Evolutionary conservation across 2,113 vertebrate species (phyloP).

Genomic region (Gopherus evgoodei): DNA sequence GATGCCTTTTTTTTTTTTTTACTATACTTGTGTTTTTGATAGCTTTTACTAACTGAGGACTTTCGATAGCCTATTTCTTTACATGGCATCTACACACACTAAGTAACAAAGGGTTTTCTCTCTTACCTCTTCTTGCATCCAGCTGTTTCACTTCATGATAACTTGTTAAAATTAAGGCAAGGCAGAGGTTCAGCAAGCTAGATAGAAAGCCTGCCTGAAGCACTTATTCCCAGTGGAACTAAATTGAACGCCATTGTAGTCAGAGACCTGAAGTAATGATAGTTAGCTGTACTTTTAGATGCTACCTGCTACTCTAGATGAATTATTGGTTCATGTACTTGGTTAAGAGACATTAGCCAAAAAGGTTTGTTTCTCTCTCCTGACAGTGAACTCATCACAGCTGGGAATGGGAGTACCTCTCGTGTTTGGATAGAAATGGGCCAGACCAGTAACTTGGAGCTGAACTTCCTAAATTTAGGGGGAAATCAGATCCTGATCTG

Average conservation of each 20-base stretch:
- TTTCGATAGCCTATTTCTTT: not conserved
- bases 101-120: fast-evolving
- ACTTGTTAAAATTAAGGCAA: not conserved
- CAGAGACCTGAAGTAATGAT: constrained; percentile 59
- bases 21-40: not conserved
- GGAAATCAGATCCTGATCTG: not conserved
- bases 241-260: not conserved
- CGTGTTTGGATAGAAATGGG: not conserved
- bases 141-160: not conserved
- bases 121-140: not conserved
- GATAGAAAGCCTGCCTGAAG: constrained; percentile 15
- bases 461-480: not conserved
- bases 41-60: fast-evolving
- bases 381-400: not conserved
- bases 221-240: constrained; percentile 8
- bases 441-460: not conserved
- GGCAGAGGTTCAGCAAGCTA: constrained; percentile 28
- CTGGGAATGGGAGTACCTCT: not conserved
- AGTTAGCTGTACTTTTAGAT: constrained; percentile 37
- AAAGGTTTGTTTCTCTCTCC: constrained; percentile 2
- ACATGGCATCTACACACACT: not conserved
- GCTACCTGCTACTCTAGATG: constrained; percentile 14
- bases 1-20: not conserved
- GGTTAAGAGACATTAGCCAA: not conserved
- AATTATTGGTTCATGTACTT: not conserved